These are phyloP conservation scores for Spizella passerina DNA, from an alignment of 2,797 vertebrate genomes.

Conservation along the genomic window DNA sequence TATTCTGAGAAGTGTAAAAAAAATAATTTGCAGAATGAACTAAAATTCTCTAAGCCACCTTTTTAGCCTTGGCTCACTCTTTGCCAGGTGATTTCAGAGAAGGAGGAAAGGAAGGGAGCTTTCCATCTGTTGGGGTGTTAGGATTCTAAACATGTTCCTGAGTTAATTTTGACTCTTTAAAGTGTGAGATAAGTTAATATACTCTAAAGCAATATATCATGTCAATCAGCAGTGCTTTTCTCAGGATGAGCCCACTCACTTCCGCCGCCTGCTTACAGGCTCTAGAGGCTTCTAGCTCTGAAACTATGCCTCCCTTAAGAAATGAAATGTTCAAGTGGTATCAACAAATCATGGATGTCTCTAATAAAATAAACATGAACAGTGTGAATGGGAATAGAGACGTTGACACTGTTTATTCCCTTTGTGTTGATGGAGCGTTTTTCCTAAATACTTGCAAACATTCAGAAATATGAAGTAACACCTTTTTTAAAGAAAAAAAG, in stretches of 20 bases:
- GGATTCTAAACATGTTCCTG: conserved; percentile 36
- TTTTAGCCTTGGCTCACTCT: conserved; percentile 17
- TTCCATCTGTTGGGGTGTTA: conserved; percentile 54
- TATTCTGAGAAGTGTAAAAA: conserved; percentile 24
- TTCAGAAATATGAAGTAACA: neutral
- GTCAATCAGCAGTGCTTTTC: conserved; percentile 58
- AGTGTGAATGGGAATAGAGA: neutral
- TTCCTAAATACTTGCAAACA: neutral
- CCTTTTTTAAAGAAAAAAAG: neutral
- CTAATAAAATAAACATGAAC: neutral
- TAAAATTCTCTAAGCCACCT: conserved; percentile 8
- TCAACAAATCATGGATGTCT: neutral
- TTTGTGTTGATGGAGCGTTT: neutral
- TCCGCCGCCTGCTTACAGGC: conserved; percentile 18
- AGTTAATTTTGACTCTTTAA: conserved; percentile 64
- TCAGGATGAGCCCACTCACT: conserved; percentile 43
- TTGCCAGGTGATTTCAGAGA: conserved; percentile 45
- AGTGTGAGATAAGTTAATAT: conserved; percentile 61
- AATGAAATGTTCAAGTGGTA: neutral
- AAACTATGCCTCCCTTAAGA: neutral
- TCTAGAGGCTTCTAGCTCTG: conserved; percentile 23
- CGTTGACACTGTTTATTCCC: neutral
- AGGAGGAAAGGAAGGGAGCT: conserved; percentile 32
- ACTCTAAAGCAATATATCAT: conserved; percentile 36
- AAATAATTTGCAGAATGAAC: neutral